Conservation (phyloP, 1,140 invertebrate species). For the Monochamus saltuarius region DNA sequence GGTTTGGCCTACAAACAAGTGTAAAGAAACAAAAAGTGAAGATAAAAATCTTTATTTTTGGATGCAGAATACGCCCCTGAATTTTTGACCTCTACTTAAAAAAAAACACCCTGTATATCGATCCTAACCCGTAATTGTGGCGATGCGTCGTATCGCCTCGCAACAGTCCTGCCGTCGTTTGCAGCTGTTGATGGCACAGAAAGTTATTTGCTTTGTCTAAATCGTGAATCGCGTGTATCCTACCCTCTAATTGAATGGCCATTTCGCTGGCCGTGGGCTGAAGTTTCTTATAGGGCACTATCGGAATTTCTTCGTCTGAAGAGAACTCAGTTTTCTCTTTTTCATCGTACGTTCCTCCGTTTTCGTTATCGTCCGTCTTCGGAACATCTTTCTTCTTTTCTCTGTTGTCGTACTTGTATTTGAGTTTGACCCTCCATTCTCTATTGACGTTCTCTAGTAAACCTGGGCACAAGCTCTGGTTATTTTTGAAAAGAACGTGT, state of each 20-base stretch:
- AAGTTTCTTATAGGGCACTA: conserved; percentile 43
- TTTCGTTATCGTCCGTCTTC: conserved; percentile 22
- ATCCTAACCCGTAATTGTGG: too few species aligned
- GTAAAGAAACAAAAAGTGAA: not conserved
- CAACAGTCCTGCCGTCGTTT: too few species aligned
- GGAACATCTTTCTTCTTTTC: conserved; percentile 15
- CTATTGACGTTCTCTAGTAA: conserved; percentile 24
- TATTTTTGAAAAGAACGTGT: not conserved
- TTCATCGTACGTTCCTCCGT: conserved; percentile 13
- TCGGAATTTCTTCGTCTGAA: conserved; percentile 35
- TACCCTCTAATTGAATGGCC: conserved; percentile 35
- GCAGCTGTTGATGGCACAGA: too few species aligned
- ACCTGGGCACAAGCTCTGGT: conserved; percentile 25
- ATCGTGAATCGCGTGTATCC: too few species aligned
- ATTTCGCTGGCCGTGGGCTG: conserved; percentile 39
- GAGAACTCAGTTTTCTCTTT: conserved; percentile 15
- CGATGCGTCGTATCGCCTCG: too few species aligned
- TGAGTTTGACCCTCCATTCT: conserved; percentile 36
- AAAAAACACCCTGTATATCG: conserved; percentile 5
- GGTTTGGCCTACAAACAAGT: too few species aligned
- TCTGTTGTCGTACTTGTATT: conserved; percentile 43
- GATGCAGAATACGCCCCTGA: too few species aligned
- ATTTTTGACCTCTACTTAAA: too few species aligned
- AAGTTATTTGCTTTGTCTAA: too few species aligned
- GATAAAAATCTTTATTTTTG: not conserved